Conservation (phyloP, 2,113 vertebrate genomes). For the Tragelaphus imberbis region DNA sequence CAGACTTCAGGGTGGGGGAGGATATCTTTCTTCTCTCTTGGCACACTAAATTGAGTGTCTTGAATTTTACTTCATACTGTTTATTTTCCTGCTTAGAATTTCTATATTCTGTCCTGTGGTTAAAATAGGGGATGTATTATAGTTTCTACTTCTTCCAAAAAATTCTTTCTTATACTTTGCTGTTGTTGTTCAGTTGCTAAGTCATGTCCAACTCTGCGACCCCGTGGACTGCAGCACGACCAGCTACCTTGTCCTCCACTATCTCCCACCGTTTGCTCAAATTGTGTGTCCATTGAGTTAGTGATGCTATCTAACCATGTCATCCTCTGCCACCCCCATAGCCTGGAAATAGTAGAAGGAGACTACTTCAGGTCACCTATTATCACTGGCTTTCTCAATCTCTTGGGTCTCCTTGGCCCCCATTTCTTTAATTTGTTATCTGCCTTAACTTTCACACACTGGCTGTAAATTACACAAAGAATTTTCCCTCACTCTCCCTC, state of each 20-base stretch:
- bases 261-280: not conserved
- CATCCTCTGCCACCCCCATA: not conserved
- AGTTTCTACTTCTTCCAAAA: not conserved
- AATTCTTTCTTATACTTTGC: not conserved
- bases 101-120: not conserved
- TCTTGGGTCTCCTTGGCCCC: not conserved
- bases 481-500: not conserved
- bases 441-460: not conserved
- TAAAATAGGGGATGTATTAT: not conserved
- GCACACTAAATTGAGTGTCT: not conserved
- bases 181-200: not conserved
- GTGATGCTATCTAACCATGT: not conserved
- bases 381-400: not conserved
- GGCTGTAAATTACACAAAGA: not conserved
- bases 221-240: not conserved
- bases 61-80: not conserved
- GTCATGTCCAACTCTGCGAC: not conserved
- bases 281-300: not conserved
- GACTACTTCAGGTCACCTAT: not conserved
- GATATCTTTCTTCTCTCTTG: not conserved
- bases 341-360: not conserved
- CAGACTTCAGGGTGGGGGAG: not conserved
- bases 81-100: conserved; percentile 4
- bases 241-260: not conserved
- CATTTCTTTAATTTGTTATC: not conserved